phyloP scores from a whole-genome alignment of 2,888 invertebrate species.

The Pyrocoelia pectoralis region DNA sequence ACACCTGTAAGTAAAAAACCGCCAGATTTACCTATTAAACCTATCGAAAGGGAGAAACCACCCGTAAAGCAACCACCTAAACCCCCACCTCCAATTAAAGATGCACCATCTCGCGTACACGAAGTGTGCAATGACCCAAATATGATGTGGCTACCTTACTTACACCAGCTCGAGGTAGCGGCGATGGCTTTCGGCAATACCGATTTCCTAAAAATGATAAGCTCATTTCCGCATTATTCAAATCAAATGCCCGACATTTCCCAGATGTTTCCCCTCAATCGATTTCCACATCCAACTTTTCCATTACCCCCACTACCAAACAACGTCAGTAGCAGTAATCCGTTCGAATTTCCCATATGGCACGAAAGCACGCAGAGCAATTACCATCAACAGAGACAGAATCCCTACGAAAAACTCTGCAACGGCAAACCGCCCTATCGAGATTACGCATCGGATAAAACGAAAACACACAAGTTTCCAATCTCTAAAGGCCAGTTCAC shows the following conservation, averaged over 20 bases:
- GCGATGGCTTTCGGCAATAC: slow-evolving; percentile 63
- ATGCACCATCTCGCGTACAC: slow-evolving; percentile 11
- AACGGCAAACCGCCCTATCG: slow-evolving; percentile 43
- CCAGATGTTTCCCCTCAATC: slow-evolving; percentile 61
- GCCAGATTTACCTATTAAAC: not conserved
- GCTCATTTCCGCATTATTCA: slow-evolving; percentile 61
- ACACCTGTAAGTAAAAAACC: slow-evolving; percentile 2
- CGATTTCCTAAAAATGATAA: slow-evolving; percentile 68
- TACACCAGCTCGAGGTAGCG: slow-evolving; percentile 67
- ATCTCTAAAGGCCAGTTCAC: slow-evolving; percentile 32
- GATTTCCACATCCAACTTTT: slow-evolving; percentile 61
- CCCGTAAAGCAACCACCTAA: slow-evolving; percentile 30
- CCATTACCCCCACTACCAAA: slow-evolving; percentile 43
- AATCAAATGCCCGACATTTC: slow-evolving; percentile 61
- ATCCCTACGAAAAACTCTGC: slow-evolving; percentile 46
- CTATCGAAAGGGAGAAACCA: slow-evolving; percentile 17
- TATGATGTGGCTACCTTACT: slow-evolving; percentile 76
- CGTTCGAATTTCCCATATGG: slow-evolving; percentile 72
- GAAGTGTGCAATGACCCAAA: slow-evolving; percentile 27
- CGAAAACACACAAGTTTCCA: slow-evolving; percentile 18
- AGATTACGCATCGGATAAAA: slow-evolving; percentile 39
- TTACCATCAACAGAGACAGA: slow-evolving; percentile 33
- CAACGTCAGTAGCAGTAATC: slow-evolving; percentile 44
- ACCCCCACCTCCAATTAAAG: slow-evolving; percentile 31
- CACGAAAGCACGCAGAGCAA: slow-evolving; percentile 68